Base-by-base conservation (phyloP, 2,113 vertebrate species). In the Pollachius pollachius region DNA sequence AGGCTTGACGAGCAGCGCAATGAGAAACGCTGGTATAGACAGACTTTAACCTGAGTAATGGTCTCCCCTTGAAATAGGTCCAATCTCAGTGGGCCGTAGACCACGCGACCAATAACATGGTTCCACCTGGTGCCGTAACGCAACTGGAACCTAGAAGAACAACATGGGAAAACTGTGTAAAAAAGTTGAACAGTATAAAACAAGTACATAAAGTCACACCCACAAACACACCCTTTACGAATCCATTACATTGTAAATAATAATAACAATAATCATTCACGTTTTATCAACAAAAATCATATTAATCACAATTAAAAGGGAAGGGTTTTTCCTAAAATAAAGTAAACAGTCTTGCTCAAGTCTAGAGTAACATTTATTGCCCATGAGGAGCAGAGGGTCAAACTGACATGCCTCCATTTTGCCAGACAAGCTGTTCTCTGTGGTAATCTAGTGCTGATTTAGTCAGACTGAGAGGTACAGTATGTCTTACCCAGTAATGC, bases 1-100 rank as follows among this genome's bases (percentile, higher is more conserved):
- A n/a, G n/a, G n/a, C n/a, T n/a, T n/a, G n/a, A n/a, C n/a, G n/a
- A n/a, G n/a, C n/a, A n/a, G n/a, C n/a, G n/a, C n/a, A n/a, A n/a
- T n/a, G n/a, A n/a, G n/a, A n/a, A n/a, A n/a, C n/a, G n/a, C n/a
- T 23, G 3, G 19, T 21, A 8, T 59, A 57, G 17, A 15, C 17
- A n/a, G n/a, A n/a, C n/a, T 27, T 79, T 77, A 12, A 82, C 79
- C 80, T 85, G 83, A 66, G 65, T 2, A 54, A 88, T 73, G n/a
- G 0, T 0, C 66, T 85, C 81, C 0, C 23, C 64, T 3, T 74
- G 54, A 58, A 15, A 65, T 0, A 88, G 74, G 0, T 34, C 1
- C 9, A 88, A 13, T 60, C 79, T 56, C 0, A 25, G 16, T 1
- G 0, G 0, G 0, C 0, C 0, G 1, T 67, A 65, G 37, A 0